Conservation (phyloP, 2,888 invertebrate species). For the Aspidapion aeneum region DNA sequence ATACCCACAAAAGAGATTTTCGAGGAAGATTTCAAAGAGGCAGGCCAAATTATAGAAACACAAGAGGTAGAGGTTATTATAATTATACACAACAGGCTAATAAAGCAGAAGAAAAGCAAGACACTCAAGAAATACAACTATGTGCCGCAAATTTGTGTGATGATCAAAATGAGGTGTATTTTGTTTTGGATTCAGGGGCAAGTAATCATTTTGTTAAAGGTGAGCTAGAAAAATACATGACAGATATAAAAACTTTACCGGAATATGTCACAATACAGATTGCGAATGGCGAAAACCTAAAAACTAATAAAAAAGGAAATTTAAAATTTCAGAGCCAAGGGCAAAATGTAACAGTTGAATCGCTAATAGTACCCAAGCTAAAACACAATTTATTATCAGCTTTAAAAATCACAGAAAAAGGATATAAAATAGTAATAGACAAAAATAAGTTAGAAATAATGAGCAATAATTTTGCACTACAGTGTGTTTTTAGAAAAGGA, state of each 20-base stretch:
- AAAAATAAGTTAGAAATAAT: constrained; percentile 5
- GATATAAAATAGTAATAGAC: constrained; percentile 11
- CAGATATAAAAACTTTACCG: background rate
- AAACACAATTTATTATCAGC: constrained; percentile 16
- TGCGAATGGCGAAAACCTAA: constrained; percentile 4
- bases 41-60: background rate
- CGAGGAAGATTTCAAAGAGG: background rate
- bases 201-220: constrained; percentile 8
- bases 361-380: constrained; percentile 16
- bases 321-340: constrained; percentile 3
- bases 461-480: constrained; percentile 4
- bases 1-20: background rate
- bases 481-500: constrained; percentile 6
- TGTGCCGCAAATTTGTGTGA: constrained; percentile 5
- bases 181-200: constrained; percentile 10
- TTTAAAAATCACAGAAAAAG: constrained; percentile 13
- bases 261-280: constrained; percentile 5
- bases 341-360: constrained; percentile 14
- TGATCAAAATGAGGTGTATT: background rate
- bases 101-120: background rate
- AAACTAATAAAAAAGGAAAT: constrained; percentile 1
- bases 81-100: background rate
- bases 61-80: background rate
- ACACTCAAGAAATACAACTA: constrained; percentile 1
- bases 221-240: background rate